Percentiles rank a stretch among this genome's conserved stretches.
Evolutionary conservation across 2,888 invertebrate genomes (phyloP).

Genomic region (Drosophila prostipennis): DNA sequence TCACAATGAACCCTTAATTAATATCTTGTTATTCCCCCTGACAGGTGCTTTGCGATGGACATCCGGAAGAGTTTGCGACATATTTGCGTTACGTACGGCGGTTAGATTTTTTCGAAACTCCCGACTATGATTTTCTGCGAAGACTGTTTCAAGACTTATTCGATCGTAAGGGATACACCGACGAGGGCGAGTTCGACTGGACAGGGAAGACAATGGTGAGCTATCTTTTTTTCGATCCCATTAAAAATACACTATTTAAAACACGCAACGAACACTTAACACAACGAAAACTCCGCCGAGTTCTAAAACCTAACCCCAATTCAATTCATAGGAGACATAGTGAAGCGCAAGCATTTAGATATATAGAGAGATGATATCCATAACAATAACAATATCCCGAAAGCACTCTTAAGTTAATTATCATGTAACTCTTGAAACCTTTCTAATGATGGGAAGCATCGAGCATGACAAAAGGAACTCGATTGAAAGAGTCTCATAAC

Average conservation of each 20-base stretch:
- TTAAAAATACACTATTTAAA: slow-evolving; percentile 10
- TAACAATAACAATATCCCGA: slow-evolving; percentile 3
- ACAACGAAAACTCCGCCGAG: slow-evolving; percentile 50
- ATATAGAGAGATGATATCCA: slow-evolving; percentile 12
- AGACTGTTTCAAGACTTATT: slow-evolving; percentile 97
- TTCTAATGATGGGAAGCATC: slow-evolving; percentile 41
- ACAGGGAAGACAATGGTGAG: slow-evolving; percentile 92
- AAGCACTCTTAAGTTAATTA: slow-evolving; percentile 14
- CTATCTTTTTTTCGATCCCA: neutral
- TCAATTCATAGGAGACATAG: slow-evolving; percentile 71
- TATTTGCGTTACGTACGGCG: slow-evolving; percentile 98
- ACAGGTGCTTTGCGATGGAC: slow-evolving; percentile 91
- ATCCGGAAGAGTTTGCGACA: slow-evolving; percentile 98
- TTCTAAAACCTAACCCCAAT: slow-evolving; percentile 54
- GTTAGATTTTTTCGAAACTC: slow-evolving; percentile 99
- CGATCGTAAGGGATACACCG: slow-evolving; percentile 93
- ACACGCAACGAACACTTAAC: slow-evolving; percentile 5
- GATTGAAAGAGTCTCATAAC: slow-evolving; percentile 10
- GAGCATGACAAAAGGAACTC: slow-evolving; percentile 22
- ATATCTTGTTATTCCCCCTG: neutral
- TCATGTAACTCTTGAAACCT: slow-evolving; percentile 44
- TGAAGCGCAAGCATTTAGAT: slow-evolving; percentile 34
- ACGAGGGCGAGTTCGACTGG: slow-evolving; percentile 98
- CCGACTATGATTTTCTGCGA: slow-evolving; percentile 99
- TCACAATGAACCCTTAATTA: neutral